Conservation (phyloP, 2,888 invertebrate genomes). For the Cosmorhoe ocellata region DNA sequence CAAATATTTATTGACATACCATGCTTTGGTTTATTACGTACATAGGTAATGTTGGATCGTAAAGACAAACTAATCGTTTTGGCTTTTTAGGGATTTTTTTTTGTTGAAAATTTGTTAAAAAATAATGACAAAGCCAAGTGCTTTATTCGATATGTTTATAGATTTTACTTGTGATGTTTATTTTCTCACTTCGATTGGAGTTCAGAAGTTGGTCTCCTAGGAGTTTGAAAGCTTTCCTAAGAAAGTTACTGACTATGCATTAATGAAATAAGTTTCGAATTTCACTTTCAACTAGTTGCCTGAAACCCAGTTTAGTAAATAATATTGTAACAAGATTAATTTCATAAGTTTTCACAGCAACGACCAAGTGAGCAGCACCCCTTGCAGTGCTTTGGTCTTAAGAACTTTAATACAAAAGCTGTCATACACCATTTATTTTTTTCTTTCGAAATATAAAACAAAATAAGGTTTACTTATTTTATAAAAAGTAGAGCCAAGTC, state of each 20-base stretch:
- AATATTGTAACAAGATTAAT: constrained; percentile 3
- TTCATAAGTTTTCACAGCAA: not conserved
- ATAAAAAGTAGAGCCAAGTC: not conserved
- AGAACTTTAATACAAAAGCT: no score
- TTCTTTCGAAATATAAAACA: no score
- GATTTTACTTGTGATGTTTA: constrained; percentile 23
- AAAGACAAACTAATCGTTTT: no score
- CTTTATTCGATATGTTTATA: constrained; percentile 19
- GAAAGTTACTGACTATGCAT: constrained; percentile 28
- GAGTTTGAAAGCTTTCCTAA: constrained; percentile 26
- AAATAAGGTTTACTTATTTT: no score
- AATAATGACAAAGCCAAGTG: constrained; percentile 1
- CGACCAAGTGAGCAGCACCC: not conserved
- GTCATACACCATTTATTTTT: no score
- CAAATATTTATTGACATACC: no score
- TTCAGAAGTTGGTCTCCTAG: constrained; percentile 22
- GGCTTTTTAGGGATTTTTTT: no score
- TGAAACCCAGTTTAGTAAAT: constrained; percentile 11
- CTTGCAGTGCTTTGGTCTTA: no score
- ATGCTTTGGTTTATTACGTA: no score
- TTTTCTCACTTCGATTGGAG: constrained; percentile 28
- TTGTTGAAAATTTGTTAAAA: no score
- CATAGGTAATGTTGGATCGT: no score
- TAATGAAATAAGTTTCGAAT: constrained; percentile 35
- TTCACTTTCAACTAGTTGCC: constrained; percentile 25